Percentiles rank a stretch among this genome's conserved stretches.
phyloP scores from a whole-genome alignment of 1,140 invertebrate genomes.

The Bombus haemorrhoidalis region DNA sequence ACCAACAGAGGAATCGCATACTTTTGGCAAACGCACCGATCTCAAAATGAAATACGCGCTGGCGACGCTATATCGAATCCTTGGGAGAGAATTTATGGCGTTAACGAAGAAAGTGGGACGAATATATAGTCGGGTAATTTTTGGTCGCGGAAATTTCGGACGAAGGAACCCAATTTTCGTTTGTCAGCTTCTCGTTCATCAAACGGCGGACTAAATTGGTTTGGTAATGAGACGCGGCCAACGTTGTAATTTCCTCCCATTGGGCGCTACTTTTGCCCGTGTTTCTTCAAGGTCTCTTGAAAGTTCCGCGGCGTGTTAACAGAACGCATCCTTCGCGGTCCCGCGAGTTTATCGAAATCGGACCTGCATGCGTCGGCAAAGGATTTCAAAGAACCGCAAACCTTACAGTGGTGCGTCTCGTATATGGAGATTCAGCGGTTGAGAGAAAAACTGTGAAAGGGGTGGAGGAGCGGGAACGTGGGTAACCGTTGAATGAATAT shows the following conservation, averaged over 20 bases:
- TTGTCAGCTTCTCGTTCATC: neutral
- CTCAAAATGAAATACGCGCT: neutral
- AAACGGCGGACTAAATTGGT: neutral
- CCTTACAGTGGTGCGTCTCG: neutral
- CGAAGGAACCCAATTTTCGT: neutral
- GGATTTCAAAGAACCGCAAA: neutral
- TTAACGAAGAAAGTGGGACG: neutral
- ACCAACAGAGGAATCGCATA: neutral
- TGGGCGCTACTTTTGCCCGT: neutral
- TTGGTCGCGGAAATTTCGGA: no score
- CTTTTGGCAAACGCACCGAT: constrained; percentile 21
- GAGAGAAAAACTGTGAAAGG: neutral
- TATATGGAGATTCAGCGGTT: neutral
- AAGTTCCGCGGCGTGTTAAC: neutral
- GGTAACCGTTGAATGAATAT: constrained; percentile 47
- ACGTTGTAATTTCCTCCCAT: neutral
- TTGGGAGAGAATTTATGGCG: constrained; percentile 22
- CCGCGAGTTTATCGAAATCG: neutral
- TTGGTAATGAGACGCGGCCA: neutral
- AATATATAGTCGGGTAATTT: neutral
- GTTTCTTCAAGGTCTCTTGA: neutral
- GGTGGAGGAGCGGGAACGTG: constrained; percentile 8
- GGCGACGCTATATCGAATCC: constrained; percentile 19
- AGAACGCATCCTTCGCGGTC: neutral
- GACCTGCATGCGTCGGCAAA: neutral